Base-by-base conservation (phyloP, 2,113 vertebrate species). In the Indicator maculatus region DNA sequence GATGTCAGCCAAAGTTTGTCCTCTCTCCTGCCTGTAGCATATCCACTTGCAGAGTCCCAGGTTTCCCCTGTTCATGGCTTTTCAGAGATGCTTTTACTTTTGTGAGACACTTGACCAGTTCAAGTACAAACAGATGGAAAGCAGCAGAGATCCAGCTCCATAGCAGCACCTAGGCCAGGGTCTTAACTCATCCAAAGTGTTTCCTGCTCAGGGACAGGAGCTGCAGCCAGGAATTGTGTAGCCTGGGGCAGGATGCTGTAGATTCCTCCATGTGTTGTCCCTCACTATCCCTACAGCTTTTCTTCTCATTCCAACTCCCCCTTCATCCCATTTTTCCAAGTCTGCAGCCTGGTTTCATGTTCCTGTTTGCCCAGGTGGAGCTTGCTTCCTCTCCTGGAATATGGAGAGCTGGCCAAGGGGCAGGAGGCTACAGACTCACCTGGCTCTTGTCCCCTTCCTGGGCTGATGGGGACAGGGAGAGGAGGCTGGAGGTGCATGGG, bases 121-220 rank as follows among this genome's bases (percentile, higher is more conserved):
- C 86, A 96, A 93, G 83, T 93, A 78, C 77, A 95, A 96, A 90
- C 90, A 96, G 92, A 95, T 96, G 95, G 86, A 70, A 89, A 80
- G 60, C 64, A 86, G 79, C 72, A 77, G 87, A 89, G 56, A 66
- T 76, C 78, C 67, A 96, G 82, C 78, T 91, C 93, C 6, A 16
- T 2, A 77, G 75, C 89, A 91, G 89, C 88, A 80, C 85, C 88
- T 53, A 91, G 85, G 85, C 91, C 65, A 80, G 89, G 85, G 20
- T 71, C 72, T 95, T 93, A 89, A 94, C 78, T 93, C 72, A 53
- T 91, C 72, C 67, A 64, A 91, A 83, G 89, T 91, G 84, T 94
- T 47, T 89, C 79, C 72, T 89, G 82, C 71, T 93, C 26, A 58
- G 89, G 88, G 91, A 91, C 15, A n/a, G 52, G 39, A 6, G 31